Evolutionary conservation across 2,113 vertebrate genomes (phyloP).

Genomic region (Tragelaphus strepsiceros): DNA sequence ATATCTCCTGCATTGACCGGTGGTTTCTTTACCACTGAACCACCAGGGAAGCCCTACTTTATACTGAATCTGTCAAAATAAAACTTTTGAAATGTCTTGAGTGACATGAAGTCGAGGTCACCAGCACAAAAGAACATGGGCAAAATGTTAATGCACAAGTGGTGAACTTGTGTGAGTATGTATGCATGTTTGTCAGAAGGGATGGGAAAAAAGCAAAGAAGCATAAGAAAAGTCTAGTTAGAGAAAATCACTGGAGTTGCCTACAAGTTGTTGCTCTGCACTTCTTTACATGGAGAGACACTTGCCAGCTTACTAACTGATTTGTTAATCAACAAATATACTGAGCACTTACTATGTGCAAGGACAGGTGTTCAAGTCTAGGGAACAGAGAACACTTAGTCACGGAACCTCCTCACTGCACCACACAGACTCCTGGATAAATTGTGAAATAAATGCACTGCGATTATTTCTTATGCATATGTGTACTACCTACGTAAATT

Average conservation of each 20-base stretch:
- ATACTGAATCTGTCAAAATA: background rate
- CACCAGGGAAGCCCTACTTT: background rate
- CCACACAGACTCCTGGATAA: background rate
- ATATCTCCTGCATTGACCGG: background rate
- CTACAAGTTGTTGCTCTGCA: background rate
- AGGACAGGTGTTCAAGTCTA: background rate
- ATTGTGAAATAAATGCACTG: constrained; percentile 1
- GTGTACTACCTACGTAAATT: background rate
- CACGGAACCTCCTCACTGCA: background rate
- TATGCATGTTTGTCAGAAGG: background rate
- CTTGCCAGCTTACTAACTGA: background rate
- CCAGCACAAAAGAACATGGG: background rate
- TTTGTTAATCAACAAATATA: background rate
- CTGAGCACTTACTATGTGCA: background rate
- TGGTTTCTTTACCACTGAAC: background rate
- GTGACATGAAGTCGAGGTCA: background rate
- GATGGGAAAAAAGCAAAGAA: background rate
- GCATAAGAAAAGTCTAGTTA: background rate
- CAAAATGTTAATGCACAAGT: background rate
- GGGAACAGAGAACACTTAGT: background rate
- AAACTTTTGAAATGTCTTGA: background rate
- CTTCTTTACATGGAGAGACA: background rate
- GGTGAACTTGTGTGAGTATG: background rate
- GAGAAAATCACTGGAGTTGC: background rate
- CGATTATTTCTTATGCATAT: background rate